These are phyloP conservation scores for Tinea pellionella DNA, from an alignment of 2,888 invertebrate species.

Conservation along the genomic window DNA sequence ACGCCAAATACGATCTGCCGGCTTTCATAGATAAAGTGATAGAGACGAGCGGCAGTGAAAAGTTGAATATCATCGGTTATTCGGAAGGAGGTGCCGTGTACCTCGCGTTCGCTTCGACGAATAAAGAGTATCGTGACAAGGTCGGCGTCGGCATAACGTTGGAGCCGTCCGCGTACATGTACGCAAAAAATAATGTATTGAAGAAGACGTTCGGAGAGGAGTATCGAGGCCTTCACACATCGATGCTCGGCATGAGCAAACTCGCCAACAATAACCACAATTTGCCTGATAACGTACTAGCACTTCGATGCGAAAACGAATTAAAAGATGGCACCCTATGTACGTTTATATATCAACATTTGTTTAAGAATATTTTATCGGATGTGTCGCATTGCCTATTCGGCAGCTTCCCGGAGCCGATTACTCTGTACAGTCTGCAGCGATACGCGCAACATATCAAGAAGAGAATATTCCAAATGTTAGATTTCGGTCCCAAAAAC, in stretches of 20 bases:
- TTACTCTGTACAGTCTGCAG: neutral
- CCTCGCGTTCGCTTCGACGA: neutral
- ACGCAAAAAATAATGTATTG: neutral
- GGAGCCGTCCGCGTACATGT: neutral
- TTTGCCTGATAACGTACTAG: neutral
- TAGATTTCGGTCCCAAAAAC: neutral
- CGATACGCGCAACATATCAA: neutral
- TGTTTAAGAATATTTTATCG: neutral
- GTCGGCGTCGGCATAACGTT: neutral
- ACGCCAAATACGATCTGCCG: neutral
- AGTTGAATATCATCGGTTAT: constrained; percentile 30
- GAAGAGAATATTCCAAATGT: neutral
- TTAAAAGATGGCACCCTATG: neutral
- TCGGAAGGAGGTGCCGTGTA: neutral
- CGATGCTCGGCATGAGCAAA: neutral
- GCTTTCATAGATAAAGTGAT: constrained; percentile 38
- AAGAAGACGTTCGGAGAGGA: neutral
- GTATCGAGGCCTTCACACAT: neutral
- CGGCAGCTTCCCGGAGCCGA: neutral
- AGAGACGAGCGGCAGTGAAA: constrained; percentile 27
- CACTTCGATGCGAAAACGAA: neutral
- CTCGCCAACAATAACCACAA: neutral
- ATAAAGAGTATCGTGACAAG: neutral
- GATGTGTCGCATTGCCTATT: neutral
- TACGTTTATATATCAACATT: neutral